Percentiles rank a stretch among this genome's conserved stretches.
Conservation (phyloP, 64 coral and sea anemone species). For the Pachyseris speciosa region DNA sequence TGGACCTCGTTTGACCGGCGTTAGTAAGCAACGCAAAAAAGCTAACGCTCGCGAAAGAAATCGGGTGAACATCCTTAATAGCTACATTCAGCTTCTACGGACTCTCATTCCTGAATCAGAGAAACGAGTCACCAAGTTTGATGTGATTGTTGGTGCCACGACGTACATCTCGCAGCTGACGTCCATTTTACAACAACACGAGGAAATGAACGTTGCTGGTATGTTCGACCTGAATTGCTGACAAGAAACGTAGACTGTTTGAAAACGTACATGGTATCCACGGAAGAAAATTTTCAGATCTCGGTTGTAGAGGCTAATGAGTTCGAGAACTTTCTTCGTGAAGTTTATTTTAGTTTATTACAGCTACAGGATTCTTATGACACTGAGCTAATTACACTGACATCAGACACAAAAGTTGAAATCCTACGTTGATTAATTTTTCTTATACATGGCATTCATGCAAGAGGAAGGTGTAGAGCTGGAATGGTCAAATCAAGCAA, state of each 20-base stretch:
- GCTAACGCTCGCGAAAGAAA: constrained; percentile 87
- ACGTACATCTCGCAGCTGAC: constrained; percentile 12
- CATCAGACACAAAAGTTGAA: too few relatives aligned
- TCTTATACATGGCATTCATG: too few relatives aligned
- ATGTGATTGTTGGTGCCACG: constrained; percentile 7
- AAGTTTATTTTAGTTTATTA: too few relatives aligned
- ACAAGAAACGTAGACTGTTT: not conserved
- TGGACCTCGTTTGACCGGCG: constrained; percentile 62
- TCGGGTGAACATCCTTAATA: constrained; percentile 79
- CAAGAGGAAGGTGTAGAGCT: too few relatives aligned
- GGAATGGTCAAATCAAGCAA: too few relatives aligned
- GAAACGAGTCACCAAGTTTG: constrained; percentile 1
- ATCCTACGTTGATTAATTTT: too few relatives aligned
- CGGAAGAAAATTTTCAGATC: not conserved
- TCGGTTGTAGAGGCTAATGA: too few relatives aligned
- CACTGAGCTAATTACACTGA: too few relatives aligned
- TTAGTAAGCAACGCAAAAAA: constrained; percentile 82
- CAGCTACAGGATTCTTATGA: too few relatives aligned
- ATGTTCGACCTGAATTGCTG: not conserved
- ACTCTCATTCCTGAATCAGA: constrained; percentile 3
- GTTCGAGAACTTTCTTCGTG: not conserved
- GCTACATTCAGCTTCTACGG: constrained; percentile 73
- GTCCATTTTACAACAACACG: not conserved
- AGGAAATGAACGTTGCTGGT: not conserved
- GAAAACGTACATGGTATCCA: not conserved